Base-by-base conservation (phyloP, 2,888 invertebrate genomes). In the Pimpla rufipes region DNA sequence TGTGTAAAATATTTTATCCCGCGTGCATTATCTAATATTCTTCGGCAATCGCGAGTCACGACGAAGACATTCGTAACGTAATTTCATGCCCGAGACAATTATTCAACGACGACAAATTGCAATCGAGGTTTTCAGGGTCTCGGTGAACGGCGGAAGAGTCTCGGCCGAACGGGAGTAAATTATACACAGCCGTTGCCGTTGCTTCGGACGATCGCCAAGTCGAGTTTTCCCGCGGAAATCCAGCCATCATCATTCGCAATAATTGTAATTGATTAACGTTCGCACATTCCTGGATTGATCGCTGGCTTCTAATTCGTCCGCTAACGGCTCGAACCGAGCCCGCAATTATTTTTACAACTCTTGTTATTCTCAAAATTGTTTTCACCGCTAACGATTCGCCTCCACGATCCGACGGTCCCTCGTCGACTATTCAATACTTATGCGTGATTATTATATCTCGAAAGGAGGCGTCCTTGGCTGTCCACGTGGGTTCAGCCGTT, bases 101-200 rank as follows among this genome's bases (percentile, higher is more conserved):
- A 40, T 21, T 45, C 50, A 67, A 47, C 21, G 37, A 37, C 11
- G 59, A 42, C 50, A 64, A 52, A 52, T 23, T 40, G 50, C 42
- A 70, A 70, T 21, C 42, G 18, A 52, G 18, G 18, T 40, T 23
- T 78, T 62, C 78, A 78, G 52, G 68, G 78, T 70, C 77, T 78
- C 77, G 77, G 62, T 52, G 62, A 70, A 62, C 40, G 47, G 16
- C 47, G 29, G 18, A 21, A 37, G 59, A 50, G 47, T 64, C 42
- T 40, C 29, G 29, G 62, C 40, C 40, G 50, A 50, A 70, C 11
- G 23, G 59, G 23, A 70, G 62, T 62, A 70, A 78, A 78, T 70
- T 70, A 13, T 13, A 42, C 16, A 40, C 16, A 40, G 18, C 18
- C 37, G 18, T 62, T 16, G 2, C 40, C 5, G 40, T 64, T 18